Conservation (phyloP, 2,888 invertebrate species). For the Cheilosia pagana region DNA sequence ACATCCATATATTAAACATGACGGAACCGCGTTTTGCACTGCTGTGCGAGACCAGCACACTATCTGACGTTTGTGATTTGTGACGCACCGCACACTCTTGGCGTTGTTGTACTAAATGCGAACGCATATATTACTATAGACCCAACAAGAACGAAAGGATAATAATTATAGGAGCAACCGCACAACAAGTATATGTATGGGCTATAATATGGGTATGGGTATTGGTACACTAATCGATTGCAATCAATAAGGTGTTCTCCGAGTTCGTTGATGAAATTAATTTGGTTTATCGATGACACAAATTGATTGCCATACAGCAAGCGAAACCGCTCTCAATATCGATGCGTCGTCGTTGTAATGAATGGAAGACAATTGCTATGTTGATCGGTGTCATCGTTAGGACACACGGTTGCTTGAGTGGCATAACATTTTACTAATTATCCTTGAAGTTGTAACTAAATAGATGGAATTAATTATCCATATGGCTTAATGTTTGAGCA, state of each 20-base stretch:
- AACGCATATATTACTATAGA: slow-evolving; percentile 43
- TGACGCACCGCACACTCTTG: slow-evolving; percentile 12
- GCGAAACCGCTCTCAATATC: slow-evolving; percentile 57
- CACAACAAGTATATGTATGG: slow-evolving; percentile 17
- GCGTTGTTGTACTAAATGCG: slow-evolving; percentile 27
- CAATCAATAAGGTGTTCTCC: slow-evolving; percentile 74
- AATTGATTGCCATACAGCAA: slow-evolving; percentile 62
- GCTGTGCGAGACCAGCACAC: slow-evolving; percentile 14
- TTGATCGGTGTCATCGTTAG: slow-evolving; percentile 35
- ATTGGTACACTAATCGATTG: slow-evolving; percentile 61
- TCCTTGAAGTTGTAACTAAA: slow-evolving; percentile 72
- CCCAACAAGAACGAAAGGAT: slow-evolving; percentile 25
- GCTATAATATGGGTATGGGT: neutral
- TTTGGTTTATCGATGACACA: slow-evolving; percentile 74
- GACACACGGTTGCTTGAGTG: slow-evolving; percentile 54
- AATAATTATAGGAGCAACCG: neutral
- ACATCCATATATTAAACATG: no score
- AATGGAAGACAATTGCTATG: slow-evolving; percentile 61
- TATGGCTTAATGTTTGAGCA: slow-evolving; percentile 37
- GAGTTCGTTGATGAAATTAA: slow-evolving; percentile 73
- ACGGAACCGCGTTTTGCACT: no score
- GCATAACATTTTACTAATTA: slow-evolving; percentile 72
- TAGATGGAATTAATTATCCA: slow-evolving; percentile 67
- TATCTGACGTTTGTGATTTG: slow-evolving; percentile 50
- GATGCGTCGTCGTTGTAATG: slow-evolving; percentile 29